These are phyloP conservation scores for Parapsyche elsis DNA, from an alignment of 1,140 invertebrate genomes.

Conservation along the genomic window DNA sequence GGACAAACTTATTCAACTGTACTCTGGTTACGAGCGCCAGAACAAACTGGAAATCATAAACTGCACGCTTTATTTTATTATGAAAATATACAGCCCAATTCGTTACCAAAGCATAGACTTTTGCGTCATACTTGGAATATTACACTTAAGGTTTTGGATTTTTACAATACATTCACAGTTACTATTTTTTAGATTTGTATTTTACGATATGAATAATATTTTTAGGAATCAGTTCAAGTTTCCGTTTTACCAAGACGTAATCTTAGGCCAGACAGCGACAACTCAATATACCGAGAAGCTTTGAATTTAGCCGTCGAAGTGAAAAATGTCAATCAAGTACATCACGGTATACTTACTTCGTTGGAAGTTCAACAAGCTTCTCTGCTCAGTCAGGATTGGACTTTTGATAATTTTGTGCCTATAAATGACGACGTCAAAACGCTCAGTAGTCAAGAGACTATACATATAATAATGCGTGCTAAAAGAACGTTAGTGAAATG, in stretches of 20 bases:
- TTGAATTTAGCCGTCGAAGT: slow-evolving; percentile 63
- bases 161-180: slow-evolving; percentile 8
- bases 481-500: slow-evolving; percentile 58
- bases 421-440: slow-evolving; percentile 57
- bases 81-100: slow-evolving; percentile 67
- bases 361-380: slow-evolving; percentile 63
- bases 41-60: slow-evolving; percentile 70
- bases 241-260: slow-evolving; percentile 61
- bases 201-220: not conserved
- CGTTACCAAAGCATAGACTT: slow-evolving; percentile 66
- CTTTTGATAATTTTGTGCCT: slow-evolving; percentile 58
- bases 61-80: slow-evolving; percentile 79
- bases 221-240: slow-evolving; percentile 63
- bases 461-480: slow-evolving; percentile 62
- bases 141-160: slow-evolving; percentile 68
- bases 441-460: slow-evolving; percentile 60
- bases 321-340: slow-evolving; percentile 62
- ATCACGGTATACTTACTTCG: slow-evolving; percentile 59
- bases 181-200: slow-evolving; percentile 16
- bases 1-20: slow-evolving; percentile 67
- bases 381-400: slow-evolving; percentile 64
- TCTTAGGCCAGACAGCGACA: slow-evolving; percentile 56
- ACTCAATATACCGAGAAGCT: slow-evolving; percentile 59
- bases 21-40: slow-evolving; percentile 74
- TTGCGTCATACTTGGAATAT: slow-evolving; percentile 74